Base-by-base conservation (phyloP, 1,140 invertebrate species). In the Sipha flava region DNA sequence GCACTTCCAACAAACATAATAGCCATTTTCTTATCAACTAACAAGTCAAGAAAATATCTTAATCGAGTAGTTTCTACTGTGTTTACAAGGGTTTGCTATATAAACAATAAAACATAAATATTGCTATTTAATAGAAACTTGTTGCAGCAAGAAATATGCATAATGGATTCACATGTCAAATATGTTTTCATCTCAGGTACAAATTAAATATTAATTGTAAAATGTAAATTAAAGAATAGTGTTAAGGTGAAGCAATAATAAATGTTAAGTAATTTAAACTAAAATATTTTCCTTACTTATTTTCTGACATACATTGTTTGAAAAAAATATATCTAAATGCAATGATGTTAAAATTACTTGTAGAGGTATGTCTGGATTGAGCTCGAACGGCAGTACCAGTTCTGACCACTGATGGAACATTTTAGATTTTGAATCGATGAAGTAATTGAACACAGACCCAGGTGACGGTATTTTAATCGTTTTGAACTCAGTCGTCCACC, bases 401-500 rank as follows among this genome's bases (percentile, higher is more conserved):
- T 96, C 91, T 0, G 89, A 91, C 96, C 96, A 98, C 0, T 92
- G 92, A 59, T 92, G 84, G 83, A 97, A 95, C 83, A 93, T 92
- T 84, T 95, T 92, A 0, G 91, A 92, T 81, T 95, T 92, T 10
- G 88, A 86, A 84, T 98, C 95, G 79, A 98, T 93, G 83, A 90
- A 97, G 86, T 93, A 97, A 85, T 93, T 93, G 85, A 98, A 98
- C 0, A 98, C 91, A n/a, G 90, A 94, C 18, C 90, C 92, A 37
- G 88, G 86, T 1, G 87, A 82, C 1, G 96, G 96, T 86, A 98
- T 95, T 86, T 95, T 96, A 23, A 98, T 88, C 21, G 92, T 90
- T 87, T 96, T 94, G 85, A 96, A 95, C 87, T 97, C 96, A 83
- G 91, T 93, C 18, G 88, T 85, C 89, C 92, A 96, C 95, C 95